Percentiles rank a stretch among this genome's conserved stretches.
Evolutionary conservation across 2,797 vertebrate species (phyloP).

Genomic region (Furcifer pardalis): DNA sequence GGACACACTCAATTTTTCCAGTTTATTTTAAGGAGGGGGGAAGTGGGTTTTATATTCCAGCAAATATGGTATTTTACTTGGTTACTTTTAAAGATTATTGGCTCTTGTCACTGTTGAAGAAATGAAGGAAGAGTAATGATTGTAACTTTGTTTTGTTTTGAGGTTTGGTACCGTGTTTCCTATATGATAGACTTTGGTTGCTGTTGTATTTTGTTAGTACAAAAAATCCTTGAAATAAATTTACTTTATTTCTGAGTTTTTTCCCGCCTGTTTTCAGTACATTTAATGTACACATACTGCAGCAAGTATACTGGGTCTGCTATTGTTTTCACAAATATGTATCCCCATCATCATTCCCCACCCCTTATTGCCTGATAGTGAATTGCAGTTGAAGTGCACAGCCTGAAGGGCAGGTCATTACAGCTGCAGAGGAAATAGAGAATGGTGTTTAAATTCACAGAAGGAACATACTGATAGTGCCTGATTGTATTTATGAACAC

Average conservation of each 20-base stretch:
- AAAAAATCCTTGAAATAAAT: conserved; percentile 44
- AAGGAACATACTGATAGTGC: neutral
- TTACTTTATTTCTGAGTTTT: conserved; percentile 53
- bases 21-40: no score
- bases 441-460: conserved; percentile 22
- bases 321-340: conserved; percentile 16
- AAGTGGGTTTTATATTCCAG: no score
- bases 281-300: conserved; percentile 61
- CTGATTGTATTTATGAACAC: conserved; percentile 22
- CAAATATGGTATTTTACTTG: neutral
- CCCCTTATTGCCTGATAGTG: neutral
- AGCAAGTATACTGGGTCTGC: conserved; percentile 54
- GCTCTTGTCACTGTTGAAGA: neutral
- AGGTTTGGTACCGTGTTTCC: conserved; percentile 28
- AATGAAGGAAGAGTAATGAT: neutral
- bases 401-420: neutral
- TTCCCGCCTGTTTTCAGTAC: conserved; percentile 58
- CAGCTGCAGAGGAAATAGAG: neutral
- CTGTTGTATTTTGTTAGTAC: conserved; percentile 44
- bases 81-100: neutral
- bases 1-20: no score
- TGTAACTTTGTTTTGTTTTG: conserved; percentile 15
- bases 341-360: neutral
- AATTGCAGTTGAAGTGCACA: conserved; percentile 34
- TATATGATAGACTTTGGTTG: conserved; percentile 35